Conservation (phyloP, 1,140 invertebrate species). For the Acromyrmex heyeri region DNA sequence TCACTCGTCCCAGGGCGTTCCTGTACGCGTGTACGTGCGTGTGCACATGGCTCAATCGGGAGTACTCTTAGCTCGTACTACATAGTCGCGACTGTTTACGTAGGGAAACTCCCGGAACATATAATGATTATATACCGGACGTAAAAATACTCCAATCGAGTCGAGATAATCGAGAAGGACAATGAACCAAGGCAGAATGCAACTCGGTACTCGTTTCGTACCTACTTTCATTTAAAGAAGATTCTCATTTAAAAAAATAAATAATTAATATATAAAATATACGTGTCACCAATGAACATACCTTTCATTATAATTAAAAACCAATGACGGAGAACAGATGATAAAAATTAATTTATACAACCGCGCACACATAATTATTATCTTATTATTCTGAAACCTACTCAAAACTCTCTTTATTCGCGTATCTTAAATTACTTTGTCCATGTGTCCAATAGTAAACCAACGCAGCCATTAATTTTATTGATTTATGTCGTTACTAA, state of each 20-base stretch:
- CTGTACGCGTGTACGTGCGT: conserved; percentile 66
- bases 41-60: conserved; percentile 71
- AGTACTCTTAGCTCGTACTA: conserved; percentile 67
- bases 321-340: neutral
- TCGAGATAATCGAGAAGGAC: neutral
- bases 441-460: neutral
- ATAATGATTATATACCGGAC: conserved; percentile 61
- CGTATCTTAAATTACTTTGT: neutral
- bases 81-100: conserved; percentile 66
- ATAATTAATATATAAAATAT: neutral
- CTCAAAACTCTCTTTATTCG: neutral
- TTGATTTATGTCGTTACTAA: conserved; percentile 11
- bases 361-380: neutral
- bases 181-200: conserved; percentile 49
- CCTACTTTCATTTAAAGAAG: neutral
- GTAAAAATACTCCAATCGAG: conserved; percentile 50
- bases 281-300: neutral
- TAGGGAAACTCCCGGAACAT: conserved; percentile 57
- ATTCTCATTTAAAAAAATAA: neutral
- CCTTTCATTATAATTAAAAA: neutral
- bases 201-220: neutral
- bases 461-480: neutral
- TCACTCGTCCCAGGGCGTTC: conserved; percentile 59
- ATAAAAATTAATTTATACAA: neutral
- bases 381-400: neutral